Percentiles rank a stretch among this genome's conserved stretches.
Conservation (phyloP, 2,888 invertebrate genomes). For the Rhaphigaster nebulosa region DNA sequence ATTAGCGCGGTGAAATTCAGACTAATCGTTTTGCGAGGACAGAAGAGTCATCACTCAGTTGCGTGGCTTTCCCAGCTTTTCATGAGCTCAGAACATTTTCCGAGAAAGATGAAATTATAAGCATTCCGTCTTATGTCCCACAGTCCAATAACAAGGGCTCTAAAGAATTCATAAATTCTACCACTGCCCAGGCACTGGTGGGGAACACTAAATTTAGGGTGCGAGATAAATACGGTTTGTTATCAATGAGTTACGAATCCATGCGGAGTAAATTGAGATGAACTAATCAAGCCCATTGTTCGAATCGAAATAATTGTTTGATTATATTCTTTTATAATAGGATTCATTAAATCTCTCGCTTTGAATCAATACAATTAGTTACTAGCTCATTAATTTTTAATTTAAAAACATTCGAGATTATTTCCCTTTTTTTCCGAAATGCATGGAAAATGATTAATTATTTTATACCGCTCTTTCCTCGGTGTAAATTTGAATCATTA, state of each 20-base stretch:
- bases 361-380: background rate
- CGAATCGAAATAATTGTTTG: background rate
- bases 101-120: conserved; percentile 7
- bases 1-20: background rate
- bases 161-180: conserved; percentile 22
- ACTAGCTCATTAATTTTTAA: too few species aligned
- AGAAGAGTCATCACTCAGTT: conserved; percentile 12
- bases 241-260: background rate
- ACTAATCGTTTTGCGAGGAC: conserved; percentile 25
- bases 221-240: background rate
- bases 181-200: background rate
- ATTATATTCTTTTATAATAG: background rate
- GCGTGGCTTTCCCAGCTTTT: background rate
- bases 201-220: background rate
- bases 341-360: background rate
- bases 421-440: too few species aligned
- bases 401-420: too few species aligned
- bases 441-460: too few species aligned
- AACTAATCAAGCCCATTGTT: background rate
- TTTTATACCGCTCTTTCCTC: too few species aligned
- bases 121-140: background rate
- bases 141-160: background rate
- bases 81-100: conserved; percentile 23
- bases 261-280: background rate
- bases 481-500: too few species aligned